Evolutionary conservation across 1,140 invertebrate species (phyloP), one percentile per base, ranked within the genome.

Genomic region (Drosophila burlai): DNA sequence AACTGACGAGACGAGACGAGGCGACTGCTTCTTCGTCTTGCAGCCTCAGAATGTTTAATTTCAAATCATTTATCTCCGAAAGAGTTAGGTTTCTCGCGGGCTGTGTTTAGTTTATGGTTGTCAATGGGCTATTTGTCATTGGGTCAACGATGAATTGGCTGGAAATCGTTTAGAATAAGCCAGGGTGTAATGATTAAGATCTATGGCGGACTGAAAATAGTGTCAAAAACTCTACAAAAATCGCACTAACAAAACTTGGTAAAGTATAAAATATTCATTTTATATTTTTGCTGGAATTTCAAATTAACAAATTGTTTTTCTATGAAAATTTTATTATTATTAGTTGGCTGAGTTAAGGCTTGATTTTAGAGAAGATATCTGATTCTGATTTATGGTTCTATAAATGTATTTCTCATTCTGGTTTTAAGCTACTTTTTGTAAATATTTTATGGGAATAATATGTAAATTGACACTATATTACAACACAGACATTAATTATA

Each of bases 91-190:
- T 71, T 69, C 54, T 26, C 64, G 21, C 40, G 11, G 29, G 31
- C 7, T 52, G 49, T 78, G 64, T 78, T 78, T 77, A 77, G 75
- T 68, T 77, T 76, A 67, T 59, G 42, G 74, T 42, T 77, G 73
- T 68, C 73, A 68, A 54, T 67, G 49, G 62, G 36, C 40, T 18
- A 78, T 78, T 69, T 62, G 63, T 78, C 43, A 62, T 77, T 43
- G 29, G 40, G 21, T 24, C 45, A 71, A 59, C 67, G 5, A 59
- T 42, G 54, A 72, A 72, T 46, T 52, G 62, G 13, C 9, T 45
- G 6, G 4, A 15, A 45, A 67, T 45, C 49, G 67, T 38, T 71
- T 55, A n/a, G 16, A 31, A 36, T 8, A 54, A 42, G 29, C 43
- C 15, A 29, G 16, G 42, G 31, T 47, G 21, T 63, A 10, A 40